phyloP scores from a whole-genome alignment of 1,140 invertebrate genomes.

The Drosophila orosa region DNA sequence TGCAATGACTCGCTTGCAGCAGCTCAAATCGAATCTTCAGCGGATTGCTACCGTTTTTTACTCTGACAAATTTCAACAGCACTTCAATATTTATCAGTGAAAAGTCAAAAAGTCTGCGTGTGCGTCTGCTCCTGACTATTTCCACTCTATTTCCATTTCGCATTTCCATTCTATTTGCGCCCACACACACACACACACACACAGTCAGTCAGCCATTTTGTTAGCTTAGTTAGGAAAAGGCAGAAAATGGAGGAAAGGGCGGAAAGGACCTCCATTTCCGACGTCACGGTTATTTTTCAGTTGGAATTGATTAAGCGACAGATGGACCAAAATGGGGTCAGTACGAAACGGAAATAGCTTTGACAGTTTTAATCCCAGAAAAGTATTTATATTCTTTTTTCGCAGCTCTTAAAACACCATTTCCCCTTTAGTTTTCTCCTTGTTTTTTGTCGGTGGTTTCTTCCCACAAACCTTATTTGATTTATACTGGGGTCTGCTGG shows the following conservation, averaged over 20 bases:
- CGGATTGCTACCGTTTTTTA: conserved; percentile 17
- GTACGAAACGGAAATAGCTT: conserved; percentile 64
- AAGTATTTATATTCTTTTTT: conserved; percentile 37
- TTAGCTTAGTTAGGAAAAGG: conserved; percentile 14
- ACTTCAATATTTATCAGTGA: conserved; percentile 51
- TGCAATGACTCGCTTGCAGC: conserved; percentile 29
- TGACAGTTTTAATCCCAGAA: conserved; percentile 59
- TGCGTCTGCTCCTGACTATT: conserved; percentile 28
- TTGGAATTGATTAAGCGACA: conserved; percentile 62
- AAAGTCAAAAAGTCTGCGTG: conserved; percentile 42
- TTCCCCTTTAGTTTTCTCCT: background rate
- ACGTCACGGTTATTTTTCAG: conserved; percentile 62
- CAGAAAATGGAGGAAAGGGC: conserved; percentile 13
- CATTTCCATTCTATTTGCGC: conserved; percentile 51
- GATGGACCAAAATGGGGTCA: conserved; percentile 59
- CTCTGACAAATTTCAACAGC: conserved; percentile 50
- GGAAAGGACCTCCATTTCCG: conserved; percentile 54
- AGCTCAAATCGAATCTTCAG: conserved; percentile 23
- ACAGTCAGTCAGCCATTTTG: conserved; percentile 7
- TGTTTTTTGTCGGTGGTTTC: no score
- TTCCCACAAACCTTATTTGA: background rate
- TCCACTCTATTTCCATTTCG: conserved; percentile 50
- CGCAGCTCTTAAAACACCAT: conserved; percentile 3
- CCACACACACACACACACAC: conserved; percentile 13
- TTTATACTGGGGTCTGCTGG: background rate